phyloP scores from a whole-genome alignment of 1,140 invertebrate genomes.

The Formica selysi region DNA sequence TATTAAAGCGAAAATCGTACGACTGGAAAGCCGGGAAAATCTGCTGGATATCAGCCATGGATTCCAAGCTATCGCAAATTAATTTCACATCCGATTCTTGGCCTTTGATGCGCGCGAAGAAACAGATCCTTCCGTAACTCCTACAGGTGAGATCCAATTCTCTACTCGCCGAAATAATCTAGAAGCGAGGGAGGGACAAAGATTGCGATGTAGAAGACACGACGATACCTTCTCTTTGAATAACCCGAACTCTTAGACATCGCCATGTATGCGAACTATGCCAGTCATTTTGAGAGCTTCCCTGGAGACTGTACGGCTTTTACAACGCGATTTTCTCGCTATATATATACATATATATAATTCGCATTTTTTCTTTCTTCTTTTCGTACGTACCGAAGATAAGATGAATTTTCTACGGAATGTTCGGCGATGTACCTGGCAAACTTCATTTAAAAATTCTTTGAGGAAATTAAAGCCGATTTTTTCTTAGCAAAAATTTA shows the following conservation, averaged over 20 bases:
- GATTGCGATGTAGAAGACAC: constrained; percentile 4
- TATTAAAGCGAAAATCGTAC: not conserved
- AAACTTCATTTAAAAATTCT: not conserved
- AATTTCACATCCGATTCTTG: constrained; percentile 40
- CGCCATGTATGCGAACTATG: constrained; percentile 45
- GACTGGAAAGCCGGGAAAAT: not conserved
- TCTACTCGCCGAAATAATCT: constrained; percentile 41
- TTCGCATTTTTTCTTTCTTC: not conserved
- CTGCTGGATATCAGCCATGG: not conserved
- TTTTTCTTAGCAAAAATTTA: not conserved
- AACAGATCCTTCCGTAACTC: constrained; percentile 6
- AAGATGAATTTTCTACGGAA: constrained; percentile 24
- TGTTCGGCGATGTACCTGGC: not conserved
- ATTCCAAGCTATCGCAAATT: constrained; percentile 21
- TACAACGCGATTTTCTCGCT: constrained; percentile 5
- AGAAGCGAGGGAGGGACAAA: not conserved
- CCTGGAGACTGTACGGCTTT: not conserved
- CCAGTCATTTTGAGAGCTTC: constrained; percentile 10
- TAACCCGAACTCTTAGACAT: constrained; percentile 47
- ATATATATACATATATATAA: not conserved
- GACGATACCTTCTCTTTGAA: constrained; percentile 2
- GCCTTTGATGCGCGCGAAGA: constrained; percentile 42
- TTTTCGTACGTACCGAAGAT: not conserved
- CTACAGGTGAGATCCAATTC: constrained; percentile 48
- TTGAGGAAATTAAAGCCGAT: not conserved